A percentile compares a stretch with the other conserved stretches of the same genome.
Evolutionary conservation across 2,797 vertebrate species (phyloP).

Genomic region (Passerculus sandwichensis): DNA sequence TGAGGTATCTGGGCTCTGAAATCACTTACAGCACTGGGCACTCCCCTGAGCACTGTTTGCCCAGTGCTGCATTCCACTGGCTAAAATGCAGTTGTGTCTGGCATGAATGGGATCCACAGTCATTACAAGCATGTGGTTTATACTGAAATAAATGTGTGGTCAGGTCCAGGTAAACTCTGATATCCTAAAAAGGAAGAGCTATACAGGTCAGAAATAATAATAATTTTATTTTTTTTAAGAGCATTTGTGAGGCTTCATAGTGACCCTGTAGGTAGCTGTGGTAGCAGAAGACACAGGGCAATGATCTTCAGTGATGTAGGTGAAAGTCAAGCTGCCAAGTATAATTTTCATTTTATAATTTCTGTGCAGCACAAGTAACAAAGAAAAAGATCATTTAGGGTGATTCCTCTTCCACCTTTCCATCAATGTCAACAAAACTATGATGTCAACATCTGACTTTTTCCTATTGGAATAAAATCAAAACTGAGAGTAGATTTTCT

Average conservation of each 20-base stretch:
- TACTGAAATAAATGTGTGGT: not conserved
- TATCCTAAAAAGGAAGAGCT: not conserved
- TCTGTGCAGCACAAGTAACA: not conserved
- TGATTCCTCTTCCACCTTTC: not conserved
- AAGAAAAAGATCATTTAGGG: not conserved
- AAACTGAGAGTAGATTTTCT: not conserved
- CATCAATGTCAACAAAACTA: not conserved
- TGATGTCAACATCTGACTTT: not conserved
- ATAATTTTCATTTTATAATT: not conserved
- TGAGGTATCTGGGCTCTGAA: not conserved
- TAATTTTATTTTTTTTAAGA: not conserved
- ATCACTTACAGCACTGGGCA: not conserved
- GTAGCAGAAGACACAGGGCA: not conserved
- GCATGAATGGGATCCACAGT: not conserved
- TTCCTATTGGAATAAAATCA: not conserved
- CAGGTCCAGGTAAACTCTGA: not conserved
- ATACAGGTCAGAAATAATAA: not conserved
- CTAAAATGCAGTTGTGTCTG: not conserved
- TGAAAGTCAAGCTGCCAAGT: not conserved
- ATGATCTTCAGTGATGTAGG: not conserved
- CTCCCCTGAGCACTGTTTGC: not conserved
- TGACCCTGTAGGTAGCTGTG: not conserved
- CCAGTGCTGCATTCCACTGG: not conserved
- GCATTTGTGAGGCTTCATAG: not conserved
- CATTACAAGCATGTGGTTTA: not conserved